Percentiles rank a stretch among this genome's conserved stretches.
These are phyloP conservation scores for Candoia aspera DNA, from an alignment of 2,113 vertebrate genomes.

Conservation along the genomic window DNA sequence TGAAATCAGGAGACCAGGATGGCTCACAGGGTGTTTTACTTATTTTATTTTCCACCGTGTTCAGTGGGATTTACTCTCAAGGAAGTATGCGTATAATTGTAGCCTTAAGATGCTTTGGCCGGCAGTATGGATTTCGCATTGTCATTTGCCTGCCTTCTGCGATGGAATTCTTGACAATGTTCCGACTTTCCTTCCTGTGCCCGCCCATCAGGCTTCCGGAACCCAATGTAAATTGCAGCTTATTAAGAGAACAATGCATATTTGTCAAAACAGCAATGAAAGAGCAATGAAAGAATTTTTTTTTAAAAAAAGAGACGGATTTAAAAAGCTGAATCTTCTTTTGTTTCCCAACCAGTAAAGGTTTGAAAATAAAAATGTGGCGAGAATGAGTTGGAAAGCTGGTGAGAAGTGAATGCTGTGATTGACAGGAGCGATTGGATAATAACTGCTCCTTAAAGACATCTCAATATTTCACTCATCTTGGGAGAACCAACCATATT, in stretches of 20 bases:
- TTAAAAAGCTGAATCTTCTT: not conserved
- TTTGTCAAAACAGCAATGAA: conserved; percentile 12
- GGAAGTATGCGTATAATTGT: not conserved
- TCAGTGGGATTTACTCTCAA: not conserved
- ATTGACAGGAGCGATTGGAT: not conserved
- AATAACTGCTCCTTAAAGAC: not conserved
- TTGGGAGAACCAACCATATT: not conserved
- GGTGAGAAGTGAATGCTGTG: not conserved
- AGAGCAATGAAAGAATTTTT: not conserved
- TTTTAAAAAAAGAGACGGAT: not conserved
- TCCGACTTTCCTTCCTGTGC: not conserved
- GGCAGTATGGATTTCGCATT: not conserved
- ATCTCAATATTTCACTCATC: not conserved
- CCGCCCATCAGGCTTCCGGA: not conserved
- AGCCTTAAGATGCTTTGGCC: not conserved
- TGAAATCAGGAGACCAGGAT: not conserved
- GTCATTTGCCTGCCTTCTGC: not conserved
- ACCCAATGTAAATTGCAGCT: not conserved
- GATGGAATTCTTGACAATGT: not conserved
- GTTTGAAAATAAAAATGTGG: not conserved
- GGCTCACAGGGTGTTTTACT: not conserved
- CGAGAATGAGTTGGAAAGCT: not conserved
- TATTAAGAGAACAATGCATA: conserved; percentile 5
- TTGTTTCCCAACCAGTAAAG: not conserved
- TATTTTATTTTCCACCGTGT: not conserved